A percentile compares a stretch with the other conserved stretches of the same genome.
These are phyloP conservation scores for Catagonus wagneri DNA, from an alignment of 2,113 vertebrate genomes.

Conservation along the genomic window DNA sequence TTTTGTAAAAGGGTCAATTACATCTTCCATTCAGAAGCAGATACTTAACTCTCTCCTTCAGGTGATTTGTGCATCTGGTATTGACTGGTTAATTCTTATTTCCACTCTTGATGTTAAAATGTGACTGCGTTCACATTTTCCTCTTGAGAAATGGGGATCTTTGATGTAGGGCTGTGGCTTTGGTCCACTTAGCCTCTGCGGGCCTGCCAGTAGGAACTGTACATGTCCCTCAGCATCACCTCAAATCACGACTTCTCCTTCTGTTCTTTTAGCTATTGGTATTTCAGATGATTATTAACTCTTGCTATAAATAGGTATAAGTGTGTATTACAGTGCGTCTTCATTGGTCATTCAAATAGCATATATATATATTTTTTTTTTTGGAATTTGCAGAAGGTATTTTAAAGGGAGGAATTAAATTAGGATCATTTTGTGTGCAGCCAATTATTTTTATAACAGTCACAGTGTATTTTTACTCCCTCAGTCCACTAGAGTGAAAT, in stretches of 20 bases:
- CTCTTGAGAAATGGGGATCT: constrained; percentile 63
- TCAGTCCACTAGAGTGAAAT: constrained; percentile 45
- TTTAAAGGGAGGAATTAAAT: constrained; percentile 70
- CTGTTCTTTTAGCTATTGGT: constrained; percentile 56
- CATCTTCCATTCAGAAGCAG: constrained; percentile 73
- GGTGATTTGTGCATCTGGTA: constrained; percentile 70
- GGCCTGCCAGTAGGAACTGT: neutral
- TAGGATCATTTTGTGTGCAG: constrained; percentile 61
- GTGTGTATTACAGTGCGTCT: constrained; percentile 41
- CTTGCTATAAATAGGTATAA: constrained; percentile 15
- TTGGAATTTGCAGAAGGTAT: constrained; percentile 66
- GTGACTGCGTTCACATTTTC: constrained; percentile 63
- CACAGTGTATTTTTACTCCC: constrained; percentile 66
- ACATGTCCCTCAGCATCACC: neutral
- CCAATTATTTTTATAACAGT: constrained; percentile 67
- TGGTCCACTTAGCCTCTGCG: constrained; percentile 45
- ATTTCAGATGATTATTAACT: constrained; percentile 54
- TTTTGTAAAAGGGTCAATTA: constrained; percentile 77
- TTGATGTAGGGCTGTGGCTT: constrained; percentile 27
- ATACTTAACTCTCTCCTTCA: constrained; percentile 63
- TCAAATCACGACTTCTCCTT: neutral
- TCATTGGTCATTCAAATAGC: constrained; percentile 47
- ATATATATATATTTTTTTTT: constrained; percentile 41
- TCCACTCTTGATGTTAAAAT: constrained; percentile 60
- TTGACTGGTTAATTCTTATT: constrained; percentile 66